Base-by-base conservation (phyloP, 2,888 invertebrate genomes). In the Cosmia pyralina region DNA sequence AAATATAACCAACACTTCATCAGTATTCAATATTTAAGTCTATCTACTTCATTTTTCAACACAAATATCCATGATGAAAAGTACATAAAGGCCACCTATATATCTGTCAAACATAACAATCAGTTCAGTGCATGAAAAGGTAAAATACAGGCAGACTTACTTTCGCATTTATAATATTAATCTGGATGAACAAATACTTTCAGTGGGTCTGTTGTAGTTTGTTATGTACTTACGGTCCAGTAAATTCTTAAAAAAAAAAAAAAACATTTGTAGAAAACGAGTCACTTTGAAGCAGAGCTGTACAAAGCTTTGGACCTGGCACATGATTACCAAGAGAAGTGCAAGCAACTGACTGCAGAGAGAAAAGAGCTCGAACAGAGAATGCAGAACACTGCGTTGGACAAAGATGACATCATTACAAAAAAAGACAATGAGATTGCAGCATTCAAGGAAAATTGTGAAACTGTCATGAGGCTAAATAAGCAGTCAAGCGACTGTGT, bases 231-330 rank as follows among this genome's bases (percentile, higher is more conserved):
- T n/a, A n/a, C n/a, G n/a, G 17, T 53, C 15, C n/a, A 3, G 11
- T 17, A 69, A 11, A 67, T 13, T 15, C 0, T 19, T 19, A 17
- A 7, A 48, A 17, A 17, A 48, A 38, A 5, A 17, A 19, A 8
- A 19, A 2, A 13, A 8, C n/a, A 34, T 38, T 89, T 90, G 15
- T 89, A 95, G 92, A 97, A 96, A 95, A 93, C 96, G 0, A 96
- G 96, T 77, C 96, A 97, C 57, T 96, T 97, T 83, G 98, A 98
- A 93, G 96, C 96, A 10, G 98, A 98, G 93, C 93, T 98, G 2
- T 97, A 97, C 48, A 97, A 98, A 93, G 97, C 98, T 0, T 91
- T 98, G 59, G 97, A 97, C 85, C 90, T 98, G 55, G 97, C 97
- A 0, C 97, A 97, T 50, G 97, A 97, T 81, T 97, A 97, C 87